phyloP scores from a whole-genome alignment of 2,888 invertebrate genomes.

The Entomobrya proxima region DNA sequence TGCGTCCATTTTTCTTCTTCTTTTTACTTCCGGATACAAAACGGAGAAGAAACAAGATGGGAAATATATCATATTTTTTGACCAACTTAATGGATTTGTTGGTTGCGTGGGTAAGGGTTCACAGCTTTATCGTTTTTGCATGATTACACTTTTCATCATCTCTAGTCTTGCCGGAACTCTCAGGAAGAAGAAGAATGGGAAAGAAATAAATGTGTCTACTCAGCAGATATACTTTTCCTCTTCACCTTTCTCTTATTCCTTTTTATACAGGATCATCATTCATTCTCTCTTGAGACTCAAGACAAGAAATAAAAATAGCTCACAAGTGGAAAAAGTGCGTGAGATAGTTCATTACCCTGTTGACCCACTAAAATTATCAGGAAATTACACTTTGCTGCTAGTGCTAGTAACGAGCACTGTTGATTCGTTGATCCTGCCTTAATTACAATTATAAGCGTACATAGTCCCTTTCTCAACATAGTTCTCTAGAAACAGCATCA shows the following conservation, averaged over 20 bases:
- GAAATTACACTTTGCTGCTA: not conserved
- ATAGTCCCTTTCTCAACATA: not conserved
- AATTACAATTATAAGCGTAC: not conserved
- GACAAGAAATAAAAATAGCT: not conserved
- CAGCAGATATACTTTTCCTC: not conserved
- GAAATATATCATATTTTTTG: not conserved
- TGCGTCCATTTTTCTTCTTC: not conserved
- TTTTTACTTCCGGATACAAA: conserved; percentile 13
- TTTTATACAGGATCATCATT: not conserved
- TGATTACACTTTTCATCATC: not conserved
- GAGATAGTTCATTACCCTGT: conserved; percentile 55
- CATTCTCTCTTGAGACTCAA: not conserved
- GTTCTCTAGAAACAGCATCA: not conserved
- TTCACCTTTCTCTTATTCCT: not conserved
- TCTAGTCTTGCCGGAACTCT: not conserved
- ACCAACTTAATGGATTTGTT: not conserved
- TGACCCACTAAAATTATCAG: conserved; percentile 45
- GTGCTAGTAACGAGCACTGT: too few species aligned
- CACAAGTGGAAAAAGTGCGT: conserved; percentile 30
- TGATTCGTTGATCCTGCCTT: not conserved
- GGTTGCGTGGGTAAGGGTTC: not conserved
- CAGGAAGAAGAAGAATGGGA: not conserved
- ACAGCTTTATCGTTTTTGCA: not conserved
- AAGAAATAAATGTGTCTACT: not conserved
- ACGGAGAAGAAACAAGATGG: not conserved